A percentile compares a stretch with the other conserved stretches of the same genome.
These are phyloP conservation scores for Alcis repandata DNA, from an alignment of 2,888 invertebrate genomes.

Conservation along the genomic window DNA sequence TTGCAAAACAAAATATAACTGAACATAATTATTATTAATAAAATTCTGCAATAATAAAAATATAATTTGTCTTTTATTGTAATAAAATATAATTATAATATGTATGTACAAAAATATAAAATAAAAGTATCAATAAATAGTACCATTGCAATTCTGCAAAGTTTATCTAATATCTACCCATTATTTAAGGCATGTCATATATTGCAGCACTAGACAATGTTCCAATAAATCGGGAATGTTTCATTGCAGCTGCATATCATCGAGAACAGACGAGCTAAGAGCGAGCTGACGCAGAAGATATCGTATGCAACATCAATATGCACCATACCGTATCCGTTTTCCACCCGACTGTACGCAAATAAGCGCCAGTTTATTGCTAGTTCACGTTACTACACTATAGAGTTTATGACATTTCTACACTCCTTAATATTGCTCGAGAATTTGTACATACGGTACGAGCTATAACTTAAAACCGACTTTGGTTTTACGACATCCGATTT, in stretches of 20 bases:
- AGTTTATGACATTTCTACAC: conserved; percentile 71
- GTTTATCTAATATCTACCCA: too few relatives aligned
- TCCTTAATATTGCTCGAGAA: conserved; percentile 67
- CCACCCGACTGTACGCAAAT: conserved; percentile 39
- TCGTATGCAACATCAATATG: conserved; percentile 19
- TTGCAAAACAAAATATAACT: too few relatives aligned
- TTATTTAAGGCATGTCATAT: not conserved
- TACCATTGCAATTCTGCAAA: too few relatives aligned
- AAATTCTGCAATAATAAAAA: too few relatives aligned
- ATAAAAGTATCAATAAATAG: too few relatives aligned
- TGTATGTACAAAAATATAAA: too few relatives aligned
- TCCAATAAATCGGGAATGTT: not conserved
- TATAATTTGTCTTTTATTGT: too few relatives aligned
- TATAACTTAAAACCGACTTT: conserved; percentile 65
- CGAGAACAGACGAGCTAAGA: not conserved
- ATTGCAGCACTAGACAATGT: not conserved
- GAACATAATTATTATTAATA: too few relatives aligned
- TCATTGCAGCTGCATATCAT: conserved; percentile 2
- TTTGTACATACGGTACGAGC: conserved; percentile 68
- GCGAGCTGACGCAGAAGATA: conserved; percentile 4
- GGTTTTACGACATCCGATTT: conserved; percentile 69
- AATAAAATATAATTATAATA: too few relatives aligned
- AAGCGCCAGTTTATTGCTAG: conserved; percentile 64
- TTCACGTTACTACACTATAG: conserved; percentile 61
- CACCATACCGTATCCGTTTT: conserved; percentile 16